These are phyloP conservation scores for Threskiornis aethiopicus DNA, from an alignment of 2,797 vertebrate species.

Conservation along the genomic window DNA sequence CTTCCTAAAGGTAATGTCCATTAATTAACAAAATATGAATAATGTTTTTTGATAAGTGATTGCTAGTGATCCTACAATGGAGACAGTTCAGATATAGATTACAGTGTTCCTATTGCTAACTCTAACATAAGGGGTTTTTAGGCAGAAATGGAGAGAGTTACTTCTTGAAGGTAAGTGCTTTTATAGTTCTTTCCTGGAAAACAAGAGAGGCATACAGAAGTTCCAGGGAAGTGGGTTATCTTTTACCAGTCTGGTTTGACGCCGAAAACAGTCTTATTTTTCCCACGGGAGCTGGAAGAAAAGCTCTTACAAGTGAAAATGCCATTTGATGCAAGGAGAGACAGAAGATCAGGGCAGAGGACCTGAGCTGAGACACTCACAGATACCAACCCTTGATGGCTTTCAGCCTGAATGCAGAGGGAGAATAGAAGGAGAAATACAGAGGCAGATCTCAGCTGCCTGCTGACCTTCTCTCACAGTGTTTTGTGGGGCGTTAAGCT, in stretches of 20 bases:
- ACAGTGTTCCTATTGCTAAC: background rate
- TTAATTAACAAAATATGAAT: background rate
- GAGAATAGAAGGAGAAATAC: background rate
- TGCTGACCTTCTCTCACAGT: background rate
- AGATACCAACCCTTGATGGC: background rate
- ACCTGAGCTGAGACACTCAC: background rate
- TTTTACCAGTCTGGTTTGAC: background rate
- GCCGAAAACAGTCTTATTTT: background rate
- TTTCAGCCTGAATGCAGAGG: background rate
- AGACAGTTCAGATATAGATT: background rate
- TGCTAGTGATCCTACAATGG: background rate
- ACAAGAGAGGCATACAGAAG: background rate
- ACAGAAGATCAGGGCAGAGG: background rate
- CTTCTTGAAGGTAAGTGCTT: background rate
- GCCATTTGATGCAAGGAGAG: background rate
- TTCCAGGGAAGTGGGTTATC: background rate
- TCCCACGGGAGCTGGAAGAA: background rate
- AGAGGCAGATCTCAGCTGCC: background rate
- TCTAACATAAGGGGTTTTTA: background rate
- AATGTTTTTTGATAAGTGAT: background rate
- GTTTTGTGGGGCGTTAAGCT: background rate
- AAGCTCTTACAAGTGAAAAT: background rate
- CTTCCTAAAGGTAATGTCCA: background rate
- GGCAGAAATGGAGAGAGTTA: background rate
- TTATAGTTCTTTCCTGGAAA: background rate